These are phyloP conservation scores for Phrynosoma blainvillii DNA, from an alignment of 2,113 vertebrate species.

Conservation along the genomic window DNA sequence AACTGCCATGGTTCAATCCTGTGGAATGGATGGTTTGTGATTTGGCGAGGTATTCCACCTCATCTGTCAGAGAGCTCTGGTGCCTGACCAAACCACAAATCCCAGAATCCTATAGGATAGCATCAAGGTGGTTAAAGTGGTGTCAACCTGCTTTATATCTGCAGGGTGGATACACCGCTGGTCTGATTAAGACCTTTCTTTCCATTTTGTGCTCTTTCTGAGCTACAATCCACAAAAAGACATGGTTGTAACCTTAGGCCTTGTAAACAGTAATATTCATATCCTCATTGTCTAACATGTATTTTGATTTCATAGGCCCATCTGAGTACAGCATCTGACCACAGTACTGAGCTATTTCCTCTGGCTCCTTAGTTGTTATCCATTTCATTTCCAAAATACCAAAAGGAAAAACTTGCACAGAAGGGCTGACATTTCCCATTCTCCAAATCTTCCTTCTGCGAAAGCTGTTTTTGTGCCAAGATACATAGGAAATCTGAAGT, in stretches of 20 bases:
- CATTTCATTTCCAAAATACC: slow-evolving; percentile 25
- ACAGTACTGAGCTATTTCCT: slow-evolving; percentile 18
- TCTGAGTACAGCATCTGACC: not conserved
- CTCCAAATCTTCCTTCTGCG: slow-evolving; percentile 30
- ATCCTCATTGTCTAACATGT: not conserved
- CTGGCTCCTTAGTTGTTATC: slow-evolving; percentile 15
- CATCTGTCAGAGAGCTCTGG: too few relatives aligned
- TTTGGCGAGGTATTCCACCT: too few relatives aligned
- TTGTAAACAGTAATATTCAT: not conserved
- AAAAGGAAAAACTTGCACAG: slow-evolving; percentile 32
- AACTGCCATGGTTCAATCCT: too few relatives aligned
- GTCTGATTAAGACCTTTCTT: too few relatives aligned
- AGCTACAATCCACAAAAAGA: not conserved
- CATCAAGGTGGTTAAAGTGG: too few relatives aligned
- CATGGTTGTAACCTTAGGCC: not conserved
- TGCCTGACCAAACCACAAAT: too few relatives aligned
- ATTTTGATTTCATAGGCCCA: not conserved
- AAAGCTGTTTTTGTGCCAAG: not conserved
- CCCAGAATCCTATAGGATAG: too few relatives aligned
- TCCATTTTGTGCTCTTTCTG: not conserved
- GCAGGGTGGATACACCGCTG: not conserved
- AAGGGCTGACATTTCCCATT: slow-evolving; percentile 38
- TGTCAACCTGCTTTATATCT: too few relatives aligned
- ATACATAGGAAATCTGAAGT: slow-evolving; percentile 12
- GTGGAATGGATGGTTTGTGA: too few relatives aligned